Conservation (phyloP, 2,797 vertebrate species). For the Oophaga sylvatica region DNA sequence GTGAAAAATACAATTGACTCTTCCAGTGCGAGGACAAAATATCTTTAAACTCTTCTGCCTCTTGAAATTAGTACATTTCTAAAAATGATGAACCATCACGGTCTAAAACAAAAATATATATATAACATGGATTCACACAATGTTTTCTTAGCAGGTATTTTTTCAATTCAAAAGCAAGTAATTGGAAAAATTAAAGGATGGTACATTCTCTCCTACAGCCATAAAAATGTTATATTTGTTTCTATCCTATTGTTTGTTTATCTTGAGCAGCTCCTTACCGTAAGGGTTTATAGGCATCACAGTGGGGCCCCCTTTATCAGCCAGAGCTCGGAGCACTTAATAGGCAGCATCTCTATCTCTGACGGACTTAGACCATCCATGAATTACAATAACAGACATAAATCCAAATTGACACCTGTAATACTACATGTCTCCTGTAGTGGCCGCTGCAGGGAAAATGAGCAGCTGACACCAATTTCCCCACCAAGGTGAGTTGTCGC, state of each 20-base stretch:
- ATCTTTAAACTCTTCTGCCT: conserved; percentile 5
- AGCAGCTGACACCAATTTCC: too few species aligned
- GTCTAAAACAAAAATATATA: background rate
- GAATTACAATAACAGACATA: background rate
- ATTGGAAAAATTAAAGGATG: too few species aligned
- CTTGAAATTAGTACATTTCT: background rate
- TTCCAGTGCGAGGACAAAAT: background rate
- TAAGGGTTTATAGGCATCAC: too few species aligned
- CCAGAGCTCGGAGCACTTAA: background rate
- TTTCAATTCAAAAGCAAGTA: too few species aligned
- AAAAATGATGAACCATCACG: background rate
- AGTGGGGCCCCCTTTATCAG: background rate
- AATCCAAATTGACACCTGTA: background rate
- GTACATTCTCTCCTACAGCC: too few species aligned
- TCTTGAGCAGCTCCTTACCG: too few species aligned
- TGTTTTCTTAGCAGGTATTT: too few species aligned
- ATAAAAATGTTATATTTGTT: too few species aligned
- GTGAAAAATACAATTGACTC: conserved; percentile 28
- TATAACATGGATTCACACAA: too few species aligned
- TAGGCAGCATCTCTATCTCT: background rate
- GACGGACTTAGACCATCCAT: background rate
- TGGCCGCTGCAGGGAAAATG: background rate
- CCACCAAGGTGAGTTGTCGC: too few species aligned
- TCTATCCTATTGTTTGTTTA: too few species aligned
- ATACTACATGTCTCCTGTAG: background rate